Evolutionary conservation across 35 echinoderm and acorn worm species (phyloP).

Genomic region (Lytechinus pictus): DNA sequence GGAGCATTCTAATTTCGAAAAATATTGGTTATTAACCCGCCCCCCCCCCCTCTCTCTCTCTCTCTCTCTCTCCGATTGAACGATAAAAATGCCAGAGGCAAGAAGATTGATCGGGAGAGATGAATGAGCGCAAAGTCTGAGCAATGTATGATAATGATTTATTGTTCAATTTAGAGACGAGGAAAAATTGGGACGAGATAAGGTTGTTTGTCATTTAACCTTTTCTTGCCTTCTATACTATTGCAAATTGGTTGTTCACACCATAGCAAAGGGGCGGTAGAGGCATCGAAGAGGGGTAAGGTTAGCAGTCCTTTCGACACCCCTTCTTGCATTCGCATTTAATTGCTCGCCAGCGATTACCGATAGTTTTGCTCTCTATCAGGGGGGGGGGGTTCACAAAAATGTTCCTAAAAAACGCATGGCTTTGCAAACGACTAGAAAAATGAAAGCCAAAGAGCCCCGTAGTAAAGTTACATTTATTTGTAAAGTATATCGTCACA

Average conservation of each 20-base stretch:
- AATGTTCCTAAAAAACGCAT: no score
- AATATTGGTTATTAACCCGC: neutral
- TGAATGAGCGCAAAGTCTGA: constrained; percentile 35
- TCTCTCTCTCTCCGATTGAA: neutral
- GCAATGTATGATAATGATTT: constrained; percentile 44
- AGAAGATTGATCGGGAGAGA: constrained; percentile 14
- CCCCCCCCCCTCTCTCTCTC: neutral
- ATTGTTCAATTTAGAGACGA: constrained; percentile 46
- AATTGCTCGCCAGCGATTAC: no score
- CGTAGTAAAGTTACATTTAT: no score
- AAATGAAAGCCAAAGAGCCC: no score
- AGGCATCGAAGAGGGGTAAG: neutral
- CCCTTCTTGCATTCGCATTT: no score
- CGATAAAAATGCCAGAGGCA: neutral
- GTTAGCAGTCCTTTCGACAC: neutral
- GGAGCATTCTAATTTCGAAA: neutral
- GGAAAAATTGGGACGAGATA: constrained; percentile 38
- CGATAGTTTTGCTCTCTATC: no score
- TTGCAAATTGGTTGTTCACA: constrained; percentile 36
- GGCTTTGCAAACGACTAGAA: no score
- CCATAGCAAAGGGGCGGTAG: neutral
- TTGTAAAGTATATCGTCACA: no score
- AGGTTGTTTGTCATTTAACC: constrained; percentile 45
- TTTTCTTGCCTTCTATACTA: neutral
- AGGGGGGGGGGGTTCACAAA: no score